Base-by-base conservation (phyloP, 2,113 vertebrate genomes). In the Poecilia latipinna region DNA sequence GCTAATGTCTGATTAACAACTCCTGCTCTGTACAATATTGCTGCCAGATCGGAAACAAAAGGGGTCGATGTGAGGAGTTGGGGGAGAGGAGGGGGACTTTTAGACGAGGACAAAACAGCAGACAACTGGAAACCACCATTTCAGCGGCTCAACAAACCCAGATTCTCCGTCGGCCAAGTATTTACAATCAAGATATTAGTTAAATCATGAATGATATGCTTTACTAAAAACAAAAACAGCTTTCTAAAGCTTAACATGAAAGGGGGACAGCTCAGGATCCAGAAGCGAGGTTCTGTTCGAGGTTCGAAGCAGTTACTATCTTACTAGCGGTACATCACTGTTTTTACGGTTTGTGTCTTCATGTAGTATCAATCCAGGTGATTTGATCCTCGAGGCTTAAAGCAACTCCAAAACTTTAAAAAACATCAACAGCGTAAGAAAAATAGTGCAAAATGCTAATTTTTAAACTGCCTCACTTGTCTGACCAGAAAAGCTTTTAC, bases 141-240 rank as follows among this genome's bases (percentile, higher is more conserved):
- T 42, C 39, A 48, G 44, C 13, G 39, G 39, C 12, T 12, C 12
- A 15, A 42, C 13, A 42, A 19, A 17, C 44, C 44, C 17, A 48
- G 44, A 26, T 72, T n/a, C 39, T 84, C 71, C 35, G 4, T 72
- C 70, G 61, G 74, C 67, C 68, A 86, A 83, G 88, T 88, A 90
- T 90, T 83, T 91, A 90, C 90, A 91, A 66, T 78, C 57, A 65
- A 78, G 22, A 72, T n/a, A 28, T 31, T 48, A 89, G 90, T 71
- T 76, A 32, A 71, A 65, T 80, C 62, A 76, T 78, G 84, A 89
- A 90, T 87, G 82, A 83, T 74, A 66, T 22, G 57, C 64, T 75
- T 65, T 78, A 31, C 70, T 70, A 78, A 80, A 87, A 78, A 80
- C 42, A 12, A 42, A 42, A 15, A 42, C 12, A 79, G 39, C 10